Evolutionary conservation across 2,888 invertebrate species (phyloP).

Genomic region (Opisthograptis luteolata): DNA sequence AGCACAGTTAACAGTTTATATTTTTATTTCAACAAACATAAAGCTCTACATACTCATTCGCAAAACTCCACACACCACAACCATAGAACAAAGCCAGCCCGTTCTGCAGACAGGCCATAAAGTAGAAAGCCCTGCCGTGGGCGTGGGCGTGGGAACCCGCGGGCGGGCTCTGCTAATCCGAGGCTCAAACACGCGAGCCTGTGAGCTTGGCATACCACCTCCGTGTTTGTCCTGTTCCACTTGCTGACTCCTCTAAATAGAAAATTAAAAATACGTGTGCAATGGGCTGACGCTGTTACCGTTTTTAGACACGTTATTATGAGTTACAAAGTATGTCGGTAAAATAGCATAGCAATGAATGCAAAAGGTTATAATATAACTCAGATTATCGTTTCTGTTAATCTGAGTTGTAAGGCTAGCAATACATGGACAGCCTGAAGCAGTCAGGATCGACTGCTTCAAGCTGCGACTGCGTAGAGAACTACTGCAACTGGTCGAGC

Average conservation of each 20-base stretch:
- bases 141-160: slow-evolving; percentile 45
- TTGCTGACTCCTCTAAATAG: slow-evolving; percentile 34
- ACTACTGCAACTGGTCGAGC: no score
- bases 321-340: background rate
- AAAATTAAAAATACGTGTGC: background rate
- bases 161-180: slow-evolving; percentile 75
- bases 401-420: no score
- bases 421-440: no score
- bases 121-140: slow-evolving; percentile 60
- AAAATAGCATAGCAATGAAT: slow-evolving; percentile 1
- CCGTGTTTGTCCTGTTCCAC: slow-evolving; percentile 26
- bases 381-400: no score
- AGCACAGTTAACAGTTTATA: no score
- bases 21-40: no score
- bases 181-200: slow-evolving; percentile 66
- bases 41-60: no score
- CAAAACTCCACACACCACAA: slow-evolving; percentile 10
- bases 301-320: slow-evolving; percentile 3
- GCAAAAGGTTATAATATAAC: no score
- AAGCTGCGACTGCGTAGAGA: no score
- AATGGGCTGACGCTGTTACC: slow-evolving; percentile 2
- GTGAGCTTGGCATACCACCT: slow-evolving; percentile 31
- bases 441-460: no score
- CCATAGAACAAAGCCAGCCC: slow-evolving; percentile 11
- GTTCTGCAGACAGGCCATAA: slow-evolving; percentile 44